Evolutionary conservation across 2,797 vertebrate genomes (phyloP).

Genomic region (Cygnus olor): DNA sequence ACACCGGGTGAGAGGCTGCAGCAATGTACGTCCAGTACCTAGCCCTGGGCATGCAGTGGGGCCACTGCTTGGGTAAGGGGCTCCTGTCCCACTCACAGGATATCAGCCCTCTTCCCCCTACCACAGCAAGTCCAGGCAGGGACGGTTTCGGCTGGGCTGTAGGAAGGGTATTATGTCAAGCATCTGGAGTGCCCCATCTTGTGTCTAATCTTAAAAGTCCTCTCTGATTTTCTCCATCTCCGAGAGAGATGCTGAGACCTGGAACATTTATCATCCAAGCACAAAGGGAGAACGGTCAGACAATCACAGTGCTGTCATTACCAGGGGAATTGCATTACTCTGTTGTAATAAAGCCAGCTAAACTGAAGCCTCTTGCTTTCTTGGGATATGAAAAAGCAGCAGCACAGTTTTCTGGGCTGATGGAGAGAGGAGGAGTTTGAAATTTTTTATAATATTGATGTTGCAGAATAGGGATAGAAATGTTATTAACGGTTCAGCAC

Average conservation of each 20-base stretch:
- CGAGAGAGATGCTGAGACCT: not conserved
- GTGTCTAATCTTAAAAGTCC: not conserved
- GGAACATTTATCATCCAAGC: not conserved
- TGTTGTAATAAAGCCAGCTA: not conserved
- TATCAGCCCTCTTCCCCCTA: not conserved
- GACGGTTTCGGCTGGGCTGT: fast-evolving
- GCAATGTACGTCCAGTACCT: not conserved
- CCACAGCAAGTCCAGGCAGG: not conserved
- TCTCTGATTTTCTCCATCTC: not conserved
- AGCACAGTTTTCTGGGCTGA: not conserved
- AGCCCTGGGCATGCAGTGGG: fast-evolving
- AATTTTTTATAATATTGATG: too few relatives aligned
- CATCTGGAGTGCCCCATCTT: not conserved
- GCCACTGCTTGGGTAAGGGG: not conserved
- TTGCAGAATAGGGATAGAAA: not conserved
- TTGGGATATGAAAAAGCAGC: not conserved
- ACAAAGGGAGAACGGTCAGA: not conserved
- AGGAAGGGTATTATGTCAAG: not conserved
- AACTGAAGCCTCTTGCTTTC: not conserved
- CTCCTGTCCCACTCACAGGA: not conserved
- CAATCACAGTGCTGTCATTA: not conserved
- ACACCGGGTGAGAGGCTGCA: not conserved
- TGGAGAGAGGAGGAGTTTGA: not conserved
- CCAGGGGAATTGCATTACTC: not conserved
- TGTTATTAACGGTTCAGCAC: not conserved